phyloP scores from a whole-genome alignment of 2,113 vertebrate genomes.

The Datnioides undecimradiatus region DNA sequence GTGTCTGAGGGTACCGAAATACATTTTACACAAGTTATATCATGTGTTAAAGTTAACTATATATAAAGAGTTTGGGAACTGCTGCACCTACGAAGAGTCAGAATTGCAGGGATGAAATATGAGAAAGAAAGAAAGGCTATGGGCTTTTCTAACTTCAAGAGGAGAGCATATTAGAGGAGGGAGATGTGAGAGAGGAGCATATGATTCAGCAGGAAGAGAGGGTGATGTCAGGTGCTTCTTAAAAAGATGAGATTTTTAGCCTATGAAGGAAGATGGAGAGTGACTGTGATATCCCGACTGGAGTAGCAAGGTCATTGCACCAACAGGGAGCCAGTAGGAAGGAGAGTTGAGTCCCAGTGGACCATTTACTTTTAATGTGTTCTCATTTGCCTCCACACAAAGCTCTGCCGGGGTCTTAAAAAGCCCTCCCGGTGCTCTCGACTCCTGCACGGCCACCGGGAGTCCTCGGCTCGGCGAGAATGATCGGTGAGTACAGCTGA shows the following conservation, averaged over 20 bases:
- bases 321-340: slow-evolving; percentile 59
- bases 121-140: background rate
- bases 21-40: too few relatives aligned
- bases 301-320: slow-evolving; percentile 71
- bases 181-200: slow-evolving; percentile 4
- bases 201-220: slow-evolving; percentile 35
- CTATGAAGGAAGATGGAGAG: slow-evolving; percentile 48
- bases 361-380: slow-evolving; percentile 76
- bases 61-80: background rate
- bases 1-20: background rate
- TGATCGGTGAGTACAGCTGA: slow-evolving; percentile 37
- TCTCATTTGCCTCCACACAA: slow-evolving; percentile 75
- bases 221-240: slow-evolving; percentile 32
- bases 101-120: background rate
- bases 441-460: slow-evolving; percentile 18
- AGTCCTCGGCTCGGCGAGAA: slow-evolving; percentile 46
- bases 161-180: slow-evolving; percentile 17
- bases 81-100: background rate
- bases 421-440: slow-evolving; percentile 27
- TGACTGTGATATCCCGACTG: slow-evolving; percentile 53
- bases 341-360: slow-evolving; percentile 63
- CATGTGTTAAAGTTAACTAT: too few relatives aligned
- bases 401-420: slow-evolving; percentile 49
- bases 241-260: slow-evolving; percentile 40
- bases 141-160: background rate